Base-by-base conservation (phyloP, 1,140 invertebrate species). In the Bombus waltoni region DNA sequence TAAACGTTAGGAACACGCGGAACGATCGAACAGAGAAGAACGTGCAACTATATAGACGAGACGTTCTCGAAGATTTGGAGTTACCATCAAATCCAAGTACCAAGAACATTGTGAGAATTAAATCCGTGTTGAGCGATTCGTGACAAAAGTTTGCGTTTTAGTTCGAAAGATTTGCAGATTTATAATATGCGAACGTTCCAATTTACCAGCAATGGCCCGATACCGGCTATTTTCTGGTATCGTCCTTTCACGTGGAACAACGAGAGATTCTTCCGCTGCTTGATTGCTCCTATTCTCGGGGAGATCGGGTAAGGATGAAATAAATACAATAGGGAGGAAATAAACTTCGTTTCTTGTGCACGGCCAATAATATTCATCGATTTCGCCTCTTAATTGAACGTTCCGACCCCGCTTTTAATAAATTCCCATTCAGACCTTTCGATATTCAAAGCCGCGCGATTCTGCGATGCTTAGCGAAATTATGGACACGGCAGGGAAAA, bases 301-400 rank as follows among this genome's bases (percentile, higher is more conserved):
- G 35, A 53, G 22, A 53, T 53, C 44, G 25, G 22, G n/a, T n/a
- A 53, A 13, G 28, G 13, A 53, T 74, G 25, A 53, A 53, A 35
- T 42, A 53, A 73, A 73, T 32, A 53, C 42, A 53, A 75, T 25
- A 1, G 18, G 73, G 13, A 53, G 22, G 66, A 68, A 75, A 75
- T 25, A 75, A 53, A 75, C 35, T 35, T 75, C 32, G 5, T 35
- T 75, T 53, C 42, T 11, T 3, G 22, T 13, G 32, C 6, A 5
- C 22, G 8, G 9, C 32, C 32, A 32, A 3, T 10, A 75, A 75
- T 53, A 53, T 75, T 75, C 73, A 75, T 53, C 44, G 44, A 35
- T 75, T 75, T 75, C 4, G 15, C n/a, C 73, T 6, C 4, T 25
- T 75, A 75, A 75, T 75, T 53, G 18, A 75, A 75, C 22, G 44